These are phyloP conservation scores for Aix galericulata DNA, from an alignment of 2,113 vertebrate genomes.

Conservation along the genomic window DNA sequence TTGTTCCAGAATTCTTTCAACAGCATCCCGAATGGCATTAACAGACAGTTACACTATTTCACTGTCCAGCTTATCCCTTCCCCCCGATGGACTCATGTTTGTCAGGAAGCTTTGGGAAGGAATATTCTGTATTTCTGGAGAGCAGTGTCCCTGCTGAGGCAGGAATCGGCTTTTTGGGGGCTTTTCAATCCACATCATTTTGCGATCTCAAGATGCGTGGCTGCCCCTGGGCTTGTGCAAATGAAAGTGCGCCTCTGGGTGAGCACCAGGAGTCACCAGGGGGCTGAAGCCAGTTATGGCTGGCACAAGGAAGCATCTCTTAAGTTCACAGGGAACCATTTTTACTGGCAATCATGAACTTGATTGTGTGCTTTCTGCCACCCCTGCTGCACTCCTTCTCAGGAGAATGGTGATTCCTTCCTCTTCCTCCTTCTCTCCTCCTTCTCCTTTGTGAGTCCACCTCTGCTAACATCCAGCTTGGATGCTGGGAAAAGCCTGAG, in stretches of 20 bases:
- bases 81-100: background rate
- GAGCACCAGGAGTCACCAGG: rapidly evolving
- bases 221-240: background rate
- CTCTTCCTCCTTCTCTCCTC: background rate
- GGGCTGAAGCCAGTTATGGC: background rate
- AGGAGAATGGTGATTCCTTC: background rate
- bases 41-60: conserved; percentile 57
- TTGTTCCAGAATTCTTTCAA: conserved; percentile 69
- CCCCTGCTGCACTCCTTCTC: background rate
- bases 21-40: conserved; percentile 60
- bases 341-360: background rate
- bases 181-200: background rate
- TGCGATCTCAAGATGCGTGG: background rate
- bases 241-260: background rate
- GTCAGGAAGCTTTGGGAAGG: background rate
- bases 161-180: conserved; percentile 1
- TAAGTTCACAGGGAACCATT: background rate
- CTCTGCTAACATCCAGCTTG: background rate
- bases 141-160: background rate
- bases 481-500: background rate
- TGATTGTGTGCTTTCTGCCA: background rate
- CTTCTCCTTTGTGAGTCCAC: background rate
- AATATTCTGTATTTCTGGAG: conserved; percentile 24
- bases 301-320: background rate
- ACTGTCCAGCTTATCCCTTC: conserved; percentile 32